Percentiles rank a stretch among this genome's conserved stretches.
phyloP scores from a whole-genome alignment of 2,888 invertebrate genomes.

The Anoplius nigerrimus region DNA sequence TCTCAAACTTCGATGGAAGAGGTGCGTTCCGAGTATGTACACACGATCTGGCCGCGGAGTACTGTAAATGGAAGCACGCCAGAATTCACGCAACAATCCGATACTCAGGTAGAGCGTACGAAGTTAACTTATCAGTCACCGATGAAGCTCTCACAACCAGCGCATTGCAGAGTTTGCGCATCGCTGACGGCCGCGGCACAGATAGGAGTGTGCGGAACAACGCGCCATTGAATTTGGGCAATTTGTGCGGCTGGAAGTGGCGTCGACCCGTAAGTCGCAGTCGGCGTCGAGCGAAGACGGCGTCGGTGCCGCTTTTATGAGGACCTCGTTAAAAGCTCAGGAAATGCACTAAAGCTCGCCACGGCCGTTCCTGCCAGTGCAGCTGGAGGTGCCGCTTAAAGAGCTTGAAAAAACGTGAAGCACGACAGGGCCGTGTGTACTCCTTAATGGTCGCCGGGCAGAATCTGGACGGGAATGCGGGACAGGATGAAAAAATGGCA shows the following conservation, averaged over 20 bases:
- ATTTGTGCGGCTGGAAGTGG: neutral
- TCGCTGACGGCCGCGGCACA: too few relatives aligned
- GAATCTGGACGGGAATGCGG: conserved; percentile 32
- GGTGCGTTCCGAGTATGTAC: too few relatives aligned
- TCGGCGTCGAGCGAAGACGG: neutral
- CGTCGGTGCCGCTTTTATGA: conserved; percentile 51
- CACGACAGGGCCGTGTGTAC: conserved; percentile 56
- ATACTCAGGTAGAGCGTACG: too few relatives aligned
- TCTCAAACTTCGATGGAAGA: too few relatives aligned
- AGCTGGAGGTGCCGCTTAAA: conserved; percentile 60
- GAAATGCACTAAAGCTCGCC: conserved; percentile 60
- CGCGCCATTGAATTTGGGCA: neutral
- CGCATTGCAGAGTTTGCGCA: too few relatives aligned
- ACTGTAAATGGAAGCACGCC: too few relatives aligned
- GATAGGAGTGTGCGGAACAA: neutral
- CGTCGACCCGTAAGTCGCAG: neutral
- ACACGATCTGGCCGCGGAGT: too few relatives aligned
- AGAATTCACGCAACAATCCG: too few relatives aligned
- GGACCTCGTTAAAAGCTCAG: conserved; percentile 66
- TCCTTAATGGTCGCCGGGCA: conserved; percentile 60
- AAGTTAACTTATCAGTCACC: too few relatives aligned
- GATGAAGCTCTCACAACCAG: too few relatives aligned
- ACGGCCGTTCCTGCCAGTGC: conserved; percentile 31
- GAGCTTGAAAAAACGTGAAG: conserved; percentile 56
- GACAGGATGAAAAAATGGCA: too few relatives aligned